Evolutionary conservation across 2,888 invertebrate genomes (phyloP).

Genomic region (Eustalomyia histrio): DNA sequence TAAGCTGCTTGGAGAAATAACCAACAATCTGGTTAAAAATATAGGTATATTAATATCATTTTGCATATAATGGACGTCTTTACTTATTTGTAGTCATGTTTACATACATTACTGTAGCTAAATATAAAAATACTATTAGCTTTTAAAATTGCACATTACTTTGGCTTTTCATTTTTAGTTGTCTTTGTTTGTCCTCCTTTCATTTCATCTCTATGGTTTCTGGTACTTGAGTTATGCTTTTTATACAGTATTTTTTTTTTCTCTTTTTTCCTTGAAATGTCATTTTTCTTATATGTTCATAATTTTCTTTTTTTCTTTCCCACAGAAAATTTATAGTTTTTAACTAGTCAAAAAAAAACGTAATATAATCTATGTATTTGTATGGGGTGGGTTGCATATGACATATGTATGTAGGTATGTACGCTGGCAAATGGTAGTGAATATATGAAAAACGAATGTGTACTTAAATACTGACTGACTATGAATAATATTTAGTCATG

Average conservation of each 20-base stretch:
- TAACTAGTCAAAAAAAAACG: not conserved
- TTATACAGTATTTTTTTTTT: too few species aligned
- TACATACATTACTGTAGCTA: not conserved
- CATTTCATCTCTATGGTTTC: not conserved
- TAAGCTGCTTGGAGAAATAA: too few species aligned
- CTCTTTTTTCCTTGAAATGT: conserved; percentile 25
- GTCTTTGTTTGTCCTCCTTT: not conserved
- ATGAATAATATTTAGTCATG: conserved; percentile 23
- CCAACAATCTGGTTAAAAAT: too few species aligned
- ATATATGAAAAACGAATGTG: not conserved
- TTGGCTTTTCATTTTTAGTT: conserved; percentile 1
- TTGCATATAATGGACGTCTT: too few species aligned
- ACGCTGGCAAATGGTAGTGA: not conserved
- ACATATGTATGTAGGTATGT: not conserved
- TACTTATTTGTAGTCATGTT: not conserved
- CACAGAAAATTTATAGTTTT: not conserved
- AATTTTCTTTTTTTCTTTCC: not conserved
- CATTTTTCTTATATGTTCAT: conserved; percentile 13
- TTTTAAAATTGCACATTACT: not conserved
- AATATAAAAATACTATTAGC: not conserved
- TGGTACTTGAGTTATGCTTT: conserved; percentile 1
- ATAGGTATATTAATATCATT: too few species aligned
- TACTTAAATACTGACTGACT: conserved; percentile 6
- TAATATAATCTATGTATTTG: conserved; percentile 3
- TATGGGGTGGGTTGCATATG: too few species aligned